Conservation (phyloP, 1,140 invertebrate species). For the Bicyclus anynana region DNA sequence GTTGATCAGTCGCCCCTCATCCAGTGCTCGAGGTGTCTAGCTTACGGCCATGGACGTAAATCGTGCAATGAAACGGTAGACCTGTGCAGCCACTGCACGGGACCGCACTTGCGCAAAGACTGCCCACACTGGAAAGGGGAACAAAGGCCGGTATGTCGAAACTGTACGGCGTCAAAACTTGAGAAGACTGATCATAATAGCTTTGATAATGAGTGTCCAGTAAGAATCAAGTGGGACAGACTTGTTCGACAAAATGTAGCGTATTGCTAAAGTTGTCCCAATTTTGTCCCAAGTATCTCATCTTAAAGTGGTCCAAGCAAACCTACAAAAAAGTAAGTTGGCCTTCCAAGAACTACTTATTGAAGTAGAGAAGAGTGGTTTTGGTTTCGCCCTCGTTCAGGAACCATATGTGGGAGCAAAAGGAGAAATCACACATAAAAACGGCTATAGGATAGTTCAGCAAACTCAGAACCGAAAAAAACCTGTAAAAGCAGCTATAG, state of each 20-base stretch:
- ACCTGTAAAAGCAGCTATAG: constrained; percentile 11
- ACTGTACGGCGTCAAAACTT: not conserved
- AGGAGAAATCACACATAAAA: not conserved
- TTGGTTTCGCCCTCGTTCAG: constrained; percentile 9
- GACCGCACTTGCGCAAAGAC: not conserved
- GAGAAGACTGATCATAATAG: constrained; percentile 4
- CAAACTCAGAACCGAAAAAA: not conserved
- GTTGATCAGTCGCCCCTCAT: constrained; percentile 9
- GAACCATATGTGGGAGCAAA: constrained; percentile 17
- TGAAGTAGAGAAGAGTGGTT: not conserved
- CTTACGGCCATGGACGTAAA: constrained; percentile 13
- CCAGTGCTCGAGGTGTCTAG: not conserved
- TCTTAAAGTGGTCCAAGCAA: not conserved
- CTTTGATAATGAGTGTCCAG: constrained; percentile 9
- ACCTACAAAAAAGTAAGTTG: constrained; percentile 11
- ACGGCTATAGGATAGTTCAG: constrained; percentile 3
- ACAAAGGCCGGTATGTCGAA: not conserved
- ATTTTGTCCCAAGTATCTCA: not conserved
- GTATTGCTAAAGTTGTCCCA: constrained; percentile 23
- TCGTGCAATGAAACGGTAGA: not conserved
- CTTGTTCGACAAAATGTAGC: constrained; percentile 6
- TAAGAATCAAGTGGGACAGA: constrained; percentile 8
- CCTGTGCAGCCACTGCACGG: constrained; percentile 20
- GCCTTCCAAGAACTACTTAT: constrained; percentile 13
- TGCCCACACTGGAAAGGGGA: not conserved